A percentile compares a stretch with the other conserved stretches of the same genome.
These are phyloP conservation scores for Tricholaema leucomelas DNA, from an alignment of 2,113 vertebrate species.

Conservation along the genomic window DNA sequence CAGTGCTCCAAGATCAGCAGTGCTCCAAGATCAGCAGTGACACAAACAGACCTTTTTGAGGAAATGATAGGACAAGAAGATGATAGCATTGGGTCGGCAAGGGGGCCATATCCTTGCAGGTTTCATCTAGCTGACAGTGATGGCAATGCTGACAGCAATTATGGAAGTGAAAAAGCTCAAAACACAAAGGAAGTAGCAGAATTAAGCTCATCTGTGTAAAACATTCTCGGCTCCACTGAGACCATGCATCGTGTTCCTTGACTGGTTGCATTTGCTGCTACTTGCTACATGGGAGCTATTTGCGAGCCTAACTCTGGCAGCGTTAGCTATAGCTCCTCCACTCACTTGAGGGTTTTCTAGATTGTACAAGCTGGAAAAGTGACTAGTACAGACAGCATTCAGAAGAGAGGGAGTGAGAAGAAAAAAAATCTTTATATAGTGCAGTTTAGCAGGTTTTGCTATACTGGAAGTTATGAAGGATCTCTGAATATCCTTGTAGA, in stretches of 20 bases:
- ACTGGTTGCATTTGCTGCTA: background rate
- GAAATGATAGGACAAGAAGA: background rate
- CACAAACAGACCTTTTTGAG: background rate
- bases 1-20: background rate
- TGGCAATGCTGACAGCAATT: background rate
- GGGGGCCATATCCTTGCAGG: background rate
- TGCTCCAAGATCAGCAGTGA: too few species aligned
- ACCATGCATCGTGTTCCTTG: background rate
- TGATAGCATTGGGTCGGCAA: background rate
- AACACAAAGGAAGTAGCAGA: background rate
- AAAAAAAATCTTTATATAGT: background rate
- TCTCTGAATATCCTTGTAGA: background rate
- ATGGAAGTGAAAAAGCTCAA: background rate
- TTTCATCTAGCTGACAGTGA: background rate
- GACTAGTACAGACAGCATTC: background rate
- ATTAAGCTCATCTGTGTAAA: slow-evolving; percentile 11
- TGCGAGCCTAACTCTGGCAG: background rate
- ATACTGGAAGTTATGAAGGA: background rate
- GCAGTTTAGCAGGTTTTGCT: background rate
- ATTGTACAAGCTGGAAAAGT: background rate
- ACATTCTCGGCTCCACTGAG: background rate
- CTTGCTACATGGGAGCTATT: background rate
- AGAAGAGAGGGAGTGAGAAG: background rate
- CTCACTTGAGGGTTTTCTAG: background rate
- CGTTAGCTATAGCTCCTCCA: background rate